phyloP scores from a whole-genome alignment of 2,888 invertebrate species.

The Chouioia cunea region DNA sequence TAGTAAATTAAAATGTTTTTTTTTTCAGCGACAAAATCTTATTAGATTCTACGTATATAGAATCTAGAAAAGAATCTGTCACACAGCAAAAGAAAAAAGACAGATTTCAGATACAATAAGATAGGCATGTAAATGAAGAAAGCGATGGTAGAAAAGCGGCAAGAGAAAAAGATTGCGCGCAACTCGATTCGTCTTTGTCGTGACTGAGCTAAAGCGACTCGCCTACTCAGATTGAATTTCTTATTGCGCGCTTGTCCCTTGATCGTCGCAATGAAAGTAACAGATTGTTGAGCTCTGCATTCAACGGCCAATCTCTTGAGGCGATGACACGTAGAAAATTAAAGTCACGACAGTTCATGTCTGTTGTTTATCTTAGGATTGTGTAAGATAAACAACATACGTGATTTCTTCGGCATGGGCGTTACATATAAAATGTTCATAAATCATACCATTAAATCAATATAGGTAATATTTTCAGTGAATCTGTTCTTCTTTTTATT shows the following conservation, averaged over 20 bases:
- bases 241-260: background rate
- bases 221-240: conserved; percentile 26
- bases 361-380: too few species aligned
- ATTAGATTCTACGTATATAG: background rate
- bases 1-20: too few species aligned
- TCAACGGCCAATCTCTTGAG: conserved; percentile 1
- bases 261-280: conserved; percentile 20
- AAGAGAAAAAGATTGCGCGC: conserved; percentile 8
- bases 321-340: background rate
- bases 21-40: too few species aligned
- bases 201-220: background rate
- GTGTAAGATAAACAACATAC: too few species aligned
- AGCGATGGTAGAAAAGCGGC: background rate
- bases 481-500: too few species aligned
- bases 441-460: too few species aligned
- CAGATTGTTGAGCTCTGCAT: background rate
- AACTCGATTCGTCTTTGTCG: conserved; percentile 30
- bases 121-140: background rate
- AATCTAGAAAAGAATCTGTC: background rate
- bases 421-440: too few species aligned
- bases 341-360: conserved; percentile 1
- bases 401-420: too few species aligned
- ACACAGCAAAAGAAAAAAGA: background rate
- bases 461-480: too few species aligned
- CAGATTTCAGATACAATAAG: too few species aligned